Evolutionary conservation across 2,888 invertebrate species (phyloP).

Genomic region (Rhaphigaster nebulosa): DNA sequence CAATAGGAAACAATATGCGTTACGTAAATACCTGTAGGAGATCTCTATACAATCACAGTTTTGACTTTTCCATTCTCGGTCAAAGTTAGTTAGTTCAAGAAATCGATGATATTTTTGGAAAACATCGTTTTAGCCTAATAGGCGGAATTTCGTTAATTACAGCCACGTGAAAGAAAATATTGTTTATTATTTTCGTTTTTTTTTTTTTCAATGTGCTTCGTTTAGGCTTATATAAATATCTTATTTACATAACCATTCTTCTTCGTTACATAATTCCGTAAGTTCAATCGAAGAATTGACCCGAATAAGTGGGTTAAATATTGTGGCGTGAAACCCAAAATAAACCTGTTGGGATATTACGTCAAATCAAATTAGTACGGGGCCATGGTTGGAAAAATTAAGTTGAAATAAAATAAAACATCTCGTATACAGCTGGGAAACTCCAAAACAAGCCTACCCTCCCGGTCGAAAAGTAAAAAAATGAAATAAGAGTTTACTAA

Average conservation of each 20-base stretch:
- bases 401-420: too few relatives aligned
- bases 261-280: neutral
- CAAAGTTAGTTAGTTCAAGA: neutral
- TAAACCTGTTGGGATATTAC: neutral
- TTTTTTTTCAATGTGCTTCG: neutral
- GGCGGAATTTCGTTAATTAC: neutral
- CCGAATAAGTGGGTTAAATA: neutral
- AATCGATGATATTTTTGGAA: neutral
- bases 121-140: neutral
- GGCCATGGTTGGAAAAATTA: too few relatives aligned
- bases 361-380: too few relatives aligned
- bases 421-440: too few relatives aligned
- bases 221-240: neutral
- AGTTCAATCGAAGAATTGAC: neutral
- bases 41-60: neutral
- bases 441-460: too few relatives aligned
- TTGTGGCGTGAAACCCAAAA: neutral
- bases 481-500: too few relatives aligned
- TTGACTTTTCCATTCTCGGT: neutral
- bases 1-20: constrained; percentile 24
- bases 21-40: neutral
- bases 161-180: neutral
- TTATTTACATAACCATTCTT: neutral
- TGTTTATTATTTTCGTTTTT: too few relatives aligned
- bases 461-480: too few relatives aligned